These are phyloP conservation scores for Peromyscus eremicus DNA, from an alignment of 2,797 vertebrate genomes.

Conservation along the genomic window DNA sequence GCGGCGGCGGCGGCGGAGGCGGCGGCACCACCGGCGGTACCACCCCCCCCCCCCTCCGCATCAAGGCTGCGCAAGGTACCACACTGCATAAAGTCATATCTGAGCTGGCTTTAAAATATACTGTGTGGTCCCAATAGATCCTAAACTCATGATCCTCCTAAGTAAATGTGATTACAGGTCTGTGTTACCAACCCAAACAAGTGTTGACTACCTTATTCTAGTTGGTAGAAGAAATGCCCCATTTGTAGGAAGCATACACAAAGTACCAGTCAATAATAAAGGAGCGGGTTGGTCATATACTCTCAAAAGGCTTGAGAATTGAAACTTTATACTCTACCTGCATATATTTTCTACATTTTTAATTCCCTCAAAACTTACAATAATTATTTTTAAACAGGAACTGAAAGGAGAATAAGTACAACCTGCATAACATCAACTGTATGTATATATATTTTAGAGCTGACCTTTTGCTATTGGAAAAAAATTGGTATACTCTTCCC, in stretches of 20 bases:
- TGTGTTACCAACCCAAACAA: not conserved
- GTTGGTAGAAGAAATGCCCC: not conserved
- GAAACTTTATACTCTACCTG: not conserved
- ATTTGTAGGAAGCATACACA: not conserved
- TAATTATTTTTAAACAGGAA: not conserved
- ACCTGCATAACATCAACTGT: not conserved
- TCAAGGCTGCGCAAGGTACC: too few species aligned
- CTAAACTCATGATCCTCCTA: not conserved
- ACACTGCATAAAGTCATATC: not conserved
- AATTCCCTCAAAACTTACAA: conserved; percentile 11
- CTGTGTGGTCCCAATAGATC: not conserved
- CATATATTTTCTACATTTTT: not conserved
- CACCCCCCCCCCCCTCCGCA: too few species aligned
- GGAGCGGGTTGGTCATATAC: not conserved
- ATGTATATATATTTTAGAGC: not conserved
- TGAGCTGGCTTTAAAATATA: not conserved
- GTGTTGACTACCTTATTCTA: not conserved
- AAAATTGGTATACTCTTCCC: not conserved
- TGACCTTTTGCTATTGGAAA: not conserved
- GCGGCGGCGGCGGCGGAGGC: too few species aligned
- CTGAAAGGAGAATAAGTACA: not conserved
- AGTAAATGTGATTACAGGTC: not conserved
- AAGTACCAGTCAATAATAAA: not conserved
- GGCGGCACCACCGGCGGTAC: too few species aligned
- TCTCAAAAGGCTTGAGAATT: conserved; percentile 9